Base-by-base conservation (phyloP, 2,113 vertebrate genomes). In the Vicugna pacos region DNA sequence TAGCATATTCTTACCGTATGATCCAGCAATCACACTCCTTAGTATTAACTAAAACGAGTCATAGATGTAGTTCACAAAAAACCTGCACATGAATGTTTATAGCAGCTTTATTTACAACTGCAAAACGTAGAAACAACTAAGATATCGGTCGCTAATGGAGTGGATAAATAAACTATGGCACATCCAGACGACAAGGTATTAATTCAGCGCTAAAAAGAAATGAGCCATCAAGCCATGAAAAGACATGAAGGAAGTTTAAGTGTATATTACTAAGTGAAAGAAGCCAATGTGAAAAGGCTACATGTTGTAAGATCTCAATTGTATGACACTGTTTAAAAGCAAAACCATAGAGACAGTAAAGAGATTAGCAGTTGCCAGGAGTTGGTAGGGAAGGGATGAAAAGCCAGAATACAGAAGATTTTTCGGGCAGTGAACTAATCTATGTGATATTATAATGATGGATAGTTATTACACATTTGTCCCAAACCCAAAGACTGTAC, bases 131-230 rank as follows among this genome's bases (percentile, higher is more conserved):
- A 88, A 88, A 86, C 42, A 88, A 92, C 42, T 28, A n/a, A 82
- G n/a, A 81, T 73, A 64, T 58, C 82, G 42, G 58, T 94, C 16
- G 24, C 46, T 11, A 67, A 48, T 42, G 38, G 1, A 80, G 28
- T 79, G 42, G 70, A 60, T 42, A 88, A 73, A 87, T 77, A 69
- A 91, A 67, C 80, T 76, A 20, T 69, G 60, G 76, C 30, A 96
- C 17, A 92, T 70, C 52, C 14, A 82, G 42, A 70, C 42, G 82
- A 91, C 38, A n/a, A 52, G 86, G n/a, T 82, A 83, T 77, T 88
- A 62, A 62, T 48, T 83, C 26, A 92, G 35, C 24, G 8, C 30
- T 88, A 77, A 28, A 54, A 81, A 69, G 64, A 87, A 87, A 69
- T 26, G n/a, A 70, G 52, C 69, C 82, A 75, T 67, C 52, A 82